Percentiles rank a stretch among this genome's conserved stretches.
Conservation (phyloP, 1,140 invertebrate species). For the Oncopeltus fasciatus region DNA sequence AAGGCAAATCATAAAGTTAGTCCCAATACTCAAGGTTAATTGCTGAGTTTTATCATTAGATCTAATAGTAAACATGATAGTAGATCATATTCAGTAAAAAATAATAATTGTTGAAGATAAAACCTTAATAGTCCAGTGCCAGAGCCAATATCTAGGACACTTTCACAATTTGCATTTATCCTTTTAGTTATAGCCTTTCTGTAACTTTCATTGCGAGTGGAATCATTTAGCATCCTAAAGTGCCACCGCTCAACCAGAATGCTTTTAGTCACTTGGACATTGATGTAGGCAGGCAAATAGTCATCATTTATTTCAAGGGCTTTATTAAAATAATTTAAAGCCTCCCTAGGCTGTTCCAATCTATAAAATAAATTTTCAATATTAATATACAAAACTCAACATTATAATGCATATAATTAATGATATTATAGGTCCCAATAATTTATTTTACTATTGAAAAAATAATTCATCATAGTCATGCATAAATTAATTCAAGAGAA, state of each 20-base stretch:
- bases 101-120: no score
- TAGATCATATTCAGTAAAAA: background rate
- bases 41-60: no score
- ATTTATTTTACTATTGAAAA: background rate
- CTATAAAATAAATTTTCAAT: slow-evolving; percentile 13
- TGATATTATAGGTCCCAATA: background rate
- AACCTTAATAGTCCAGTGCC: slow-evolving; percentile 46
- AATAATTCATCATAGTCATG: background rate
- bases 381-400: no score
- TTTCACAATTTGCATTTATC: slow-evolving; percentile 35
- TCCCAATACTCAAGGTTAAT: no score
- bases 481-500: no score
- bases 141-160: slow-evolving; percentile 56
- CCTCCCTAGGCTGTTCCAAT: slow-evolving; percentile 18
- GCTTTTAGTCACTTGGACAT: slow-evolving; percentile 32
- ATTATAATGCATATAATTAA: background rate
- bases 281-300: slow-evolving; percentile 29
- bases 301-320: slow-evolving; percentile 24
- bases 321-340: slow-evolving; percentile 21
- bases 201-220: slow-evolving; percentile 46
- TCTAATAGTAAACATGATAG: background rate
- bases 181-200: slow-evolving; percentile 42
- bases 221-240: slow-evolving; percentile 68
- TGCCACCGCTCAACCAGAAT: slow-evolving; percentile 57
- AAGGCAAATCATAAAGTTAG: no score